phyloP scores from a whole-genome alignment of 2,113 vertebrate genomes.

The Misgurnus anguillicaudatus region DNA sequence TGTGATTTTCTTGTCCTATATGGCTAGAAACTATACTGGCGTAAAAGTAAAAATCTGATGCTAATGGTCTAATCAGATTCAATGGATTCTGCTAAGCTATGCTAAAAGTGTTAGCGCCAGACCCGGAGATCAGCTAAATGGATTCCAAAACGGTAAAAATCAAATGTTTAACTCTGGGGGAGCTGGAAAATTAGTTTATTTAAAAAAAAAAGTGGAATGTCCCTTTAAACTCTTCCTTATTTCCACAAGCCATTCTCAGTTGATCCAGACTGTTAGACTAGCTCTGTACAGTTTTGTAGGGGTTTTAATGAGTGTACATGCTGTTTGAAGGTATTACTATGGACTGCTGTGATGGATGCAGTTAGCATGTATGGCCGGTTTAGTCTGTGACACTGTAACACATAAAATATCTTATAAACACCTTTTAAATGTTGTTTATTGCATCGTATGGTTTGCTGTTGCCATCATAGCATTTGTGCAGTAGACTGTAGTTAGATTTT shows the following conservation, averaged over 20 bases:
- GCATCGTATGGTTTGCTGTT: slow-evolving; percentile 9
- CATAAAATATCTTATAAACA: background rate
- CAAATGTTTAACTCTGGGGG: too few species aligned
- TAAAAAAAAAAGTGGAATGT: too few species aligned
- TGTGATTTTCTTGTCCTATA: too few species aligned
- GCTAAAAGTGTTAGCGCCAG: too few species aligned
- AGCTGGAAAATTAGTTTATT: too few species aligned
- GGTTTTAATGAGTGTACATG: slow-evolving; percentile 20
- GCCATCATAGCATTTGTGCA: slow-evolving; percentile 19
- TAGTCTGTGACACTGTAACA: slow-evolving; percentile 17
- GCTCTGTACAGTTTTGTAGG: slow-evolving; percentile 1
- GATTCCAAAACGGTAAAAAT: too few species aligned
- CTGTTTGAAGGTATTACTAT: background rate
- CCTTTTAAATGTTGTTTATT: slow-evolving; percentile 21
- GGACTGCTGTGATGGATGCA: background rate
- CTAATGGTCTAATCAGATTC: too few species aligned
- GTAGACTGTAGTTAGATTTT: background rate
- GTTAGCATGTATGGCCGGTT: slow-evolving; percentile 10
- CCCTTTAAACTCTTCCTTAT: background rate
- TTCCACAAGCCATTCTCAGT: background rate
- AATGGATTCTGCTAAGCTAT: too few species aligned
- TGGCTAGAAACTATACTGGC: too few species aligned
- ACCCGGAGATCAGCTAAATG: too few species aligned
- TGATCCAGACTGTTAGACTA: background rate
- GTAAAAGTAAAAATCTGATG: too few species aligned